Evolutionary conservation across 2,797 vertebrate genomes (phyloP), one percentile per base, ranked within the genome.

Genomic region (Psittacula derbiana): DNA sequence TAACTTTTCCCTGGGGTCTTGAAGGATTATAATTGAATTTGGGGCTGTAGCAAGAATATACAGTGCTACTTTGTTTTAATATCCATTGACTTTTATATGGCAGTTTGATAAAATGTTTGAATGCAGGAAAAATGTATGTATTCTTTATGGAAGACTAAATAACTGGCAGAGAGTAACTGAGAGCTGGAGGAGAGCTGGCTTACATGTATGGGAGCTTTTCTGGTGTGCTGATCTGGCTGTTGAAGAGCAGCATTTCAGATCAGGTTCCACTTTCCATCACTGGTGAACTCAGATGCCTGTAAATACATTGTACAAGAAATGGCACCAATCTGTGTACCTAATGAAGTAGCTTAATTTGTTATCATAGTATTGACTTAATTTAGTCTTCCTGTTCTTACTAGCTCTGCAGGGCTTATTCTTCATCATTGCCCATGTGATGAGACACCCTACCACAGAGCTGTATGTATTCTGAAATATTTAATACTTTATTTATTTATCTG

Each of bases 31-130:
- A 95, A 87, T 93, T 97, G 94, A 94, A 95, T 85, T 95, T 47
- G 28, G 65, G 76, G 58, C 86, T 91, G 62, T 57, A 93, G 82
- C 66, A 92, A 70, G 75, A 94, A 95, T 93, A 89, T 88, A 93
- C 66, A 90, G 49, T 75, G 40, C 60, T 75, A n/a, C 58, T 91
- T 73, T 93, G 80, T 84, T 97, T 95, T 94, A 96, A 95, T 95
- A 95, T 88, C 86, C 80, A 93, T 96, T 92, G 95, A 90, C 91
- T 91, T 95, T 95, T 94, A 92, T 92, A 89, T 80, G 78, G 90
- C 86, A 88, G 86, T 70, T 97, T 96, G 94, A 94, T 92, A 95
- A 96, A 96, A 91, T 70, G 65, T 87, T 96, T 94, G 92, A 86
- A 88, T 70, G 92, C 5, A 2, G 73, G 67, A 80, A 92, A 81